These are phyloP conservation scores for Microchrysa polita DNA, from an alignment of 2,888 invertebrate species.

Conservation along the genomic window DNA sequence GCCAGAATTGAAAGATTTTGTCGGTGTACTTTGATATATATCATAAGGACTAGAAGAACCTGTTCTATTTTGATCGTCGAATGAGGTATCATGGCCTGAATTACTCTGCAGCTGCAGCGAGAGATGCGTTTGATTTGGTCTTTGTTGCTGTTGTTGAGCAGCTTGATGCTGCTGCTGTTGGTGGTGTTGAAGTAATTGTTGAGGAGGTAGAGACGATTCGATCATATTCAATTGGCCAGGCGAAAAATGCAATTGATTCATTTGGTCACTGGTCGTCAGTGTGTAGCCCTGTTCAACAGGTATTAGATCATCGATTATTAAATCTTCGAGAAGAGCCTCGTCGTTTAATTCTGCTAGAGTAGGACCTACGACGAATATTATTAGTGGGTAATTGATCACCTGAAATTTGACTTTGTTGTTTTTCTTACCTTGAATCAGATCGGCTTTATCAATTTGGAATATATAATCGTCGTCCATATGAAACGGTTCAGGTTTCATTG, in stretches of 20 bases:
- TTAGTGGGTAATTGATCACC: neutral
- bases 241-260: slow-evolving; percentile 56
- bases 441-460: slow-evolving; percentile 88
- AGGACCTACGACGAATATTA: slow-evolving; percentile 66
- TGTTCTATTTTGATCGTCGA: slow-evolving; percentile 55
- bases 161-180: slow-evolving; percentile 54
- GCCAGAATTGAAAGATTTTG: slow-evolving; percentile 59
- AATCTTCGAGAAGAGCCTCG: slow-evolving; percentile 80
- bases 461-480: slow-evolving; percentile 90
- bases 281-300: slow-evolving; percentile 51
- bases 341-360: slow-evolving; percentile 87
- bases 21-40: slow-evolving; percentile 63
- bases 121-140: slow-evolving; percentile 52
- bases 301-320: slow-evolving; percentile 84
- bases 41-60: slow-evolving; percentile 62
- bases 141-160: slow-evolving; percentile 52
- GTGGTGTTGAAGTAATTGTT: slow-evolving; percentile 59
- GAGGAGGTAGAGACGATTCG: slow-evolving; percentile 56
- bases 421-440: slow-evolving; percentile 72
- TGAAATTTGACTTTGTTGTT: neutral
- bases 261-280: slow-evolving; percentile 49
- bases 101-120: slow-evolving; percentile 51
- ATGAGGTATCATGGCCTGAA: slow-evolving; percentile 48
- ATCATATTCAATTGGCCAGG: slow-evolving; percentile 57
- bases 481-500: slow-evolving; percentile 69